Conservation (phyloP, 1,140 invertebrate species). For the Pectinophora gossypiella region DNA sequence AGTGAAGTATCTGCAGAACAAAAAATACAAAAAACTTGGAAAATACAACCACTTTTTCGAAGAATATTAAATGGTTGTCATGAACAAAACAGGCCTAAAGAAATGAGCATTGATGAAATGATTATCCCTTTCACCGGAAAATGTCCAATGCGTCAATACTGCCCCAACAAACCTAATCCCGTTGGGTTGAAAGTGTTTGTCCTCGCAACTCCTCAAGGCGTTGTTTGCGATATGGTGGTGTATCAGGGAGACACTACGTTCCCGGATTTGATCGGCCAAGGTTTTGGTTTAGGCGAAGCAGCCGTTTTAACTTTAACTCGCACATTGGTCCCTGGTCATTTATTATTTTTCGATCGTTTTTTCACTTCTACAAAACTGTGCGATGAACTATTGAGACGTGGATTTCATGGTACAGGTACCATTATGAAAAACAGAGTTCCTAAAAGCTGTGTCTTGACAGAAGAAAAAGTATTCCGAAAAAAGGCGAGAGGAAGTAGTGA, state of each 20-base stretch:
- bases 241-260: slow-evolving; percentile 4
- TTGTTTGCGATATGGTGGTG: background rate
- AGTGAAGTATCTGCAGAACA: background rate
- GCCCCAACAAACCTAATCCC: slow-evolving; percentile 1
- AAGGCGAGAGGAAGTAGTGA: background rate
- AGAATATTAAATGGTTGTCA: background rate
- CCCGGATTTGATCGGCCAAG: background rate
- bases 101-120: slow-evolving; percentile 1
- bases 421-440: slow-evolving; percentile 5
- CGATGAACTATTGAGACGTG: background rate
- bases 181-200: slow-evolving; percentile 4
- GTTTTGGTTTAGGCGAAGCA: background rate
- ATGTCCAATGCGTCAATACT: slow-evolving; percentile 1
- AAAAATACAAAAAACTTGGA: background rate
- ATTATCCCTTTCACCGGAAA: slow-evolving; percentile 1
- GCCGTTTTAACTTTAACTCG: background rate
- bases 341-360: slow-evolving; percentile 5
- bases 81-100: background rate
- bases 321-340: background rate
- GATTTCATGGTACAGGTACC: background rate
- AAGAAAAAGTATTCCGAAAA: background rate
- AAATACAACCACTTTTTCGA: background rate
- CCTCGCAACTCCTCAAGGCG: background rate
- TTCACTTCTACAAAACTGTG: background rate
- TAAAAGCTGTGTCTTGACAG: background rate